Base-by-base conservation (phyloP, 2,797 vertebrate species). In the Mus spretus region DNA sequence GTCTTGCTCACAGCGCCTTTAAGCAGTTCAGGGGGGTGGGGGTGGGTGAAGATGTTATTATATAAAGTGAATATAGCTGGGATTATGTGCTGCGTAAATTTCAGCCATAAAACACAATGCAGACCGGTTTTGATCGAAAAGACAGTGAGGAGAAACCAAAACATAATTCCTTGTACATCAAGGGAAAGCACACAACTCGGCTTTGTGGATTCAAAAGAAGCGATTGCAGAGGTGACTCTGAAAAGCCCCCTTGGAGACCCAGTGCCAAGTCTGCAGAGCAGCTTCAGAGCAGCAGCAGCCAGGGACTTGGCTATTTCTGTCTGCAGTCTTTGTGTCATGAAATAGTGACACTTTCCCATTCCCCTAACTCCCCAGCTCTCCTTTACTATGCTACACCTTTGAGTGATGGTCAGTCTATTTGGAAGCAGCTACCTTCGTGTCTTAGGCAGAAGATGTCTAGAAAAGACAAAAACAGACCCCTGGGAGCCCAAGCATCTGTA, bases 391-490 rank as follows among this genome's bases (percentile, higher is more conserved):
- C 61, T 55, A 0, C 67, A 31, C 44, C 28, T 77, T 11, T 88
- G 86, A 96, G 89, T 93, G 84, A 75, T 59, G 83, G 88, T 85
- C 88, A 57, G 57, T 59, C 31, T 14, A 4, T 80, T 65, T 78
- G 89, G 55, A 82, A 82, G 53, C n/a, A 82, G 34, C 59, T 78
- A 50, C n/a, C 77, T 89, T 90, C 79, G 59, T 93, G 77, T 92
- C 88, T 87, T 79, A 89, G 90, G 50, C 80, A 80, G 59, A 92
- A 91, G 89, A 82, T 74, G 26, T 59, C 94, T 78, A 37, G 55
- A 79, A 84, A 78, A 90, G 65, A 87, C 13, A 37, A 89, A 59
- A 61, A 3, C 28, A 8, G 44, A 74, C 11, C 44, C 78, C 47
- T 31, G 50, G 67, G 57, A 83, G 55, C 57, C 57, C 19, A 61